A percentile compares a stretch with the other conserved stretches of the same genome.
Conservation (phyloP, 2,113 vertebrate genomes). For the Scytalopus superciliaris region DNA sequence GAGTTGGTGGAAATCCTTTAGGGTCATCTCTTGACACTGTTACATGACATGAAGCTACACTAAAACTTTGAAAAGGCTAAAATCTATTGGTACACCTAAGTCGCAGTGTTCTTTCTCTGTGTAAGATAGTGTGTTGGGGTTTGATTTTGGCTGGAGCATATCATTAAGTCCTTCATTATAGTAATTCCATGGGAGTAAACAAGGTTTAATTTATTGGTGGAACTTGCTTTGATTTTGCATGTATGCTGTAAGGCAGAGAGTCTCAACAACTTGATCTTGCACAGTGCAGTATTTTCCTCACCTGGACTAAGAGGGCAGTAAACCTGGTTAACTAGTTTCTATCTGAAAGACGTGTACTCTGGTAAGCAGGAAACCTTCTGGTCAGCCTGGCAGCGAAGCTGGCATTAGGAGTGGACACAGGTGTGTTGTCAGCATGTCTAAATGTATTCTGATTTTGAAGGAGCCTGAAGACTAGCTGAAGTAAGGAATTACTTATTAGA, state of each 20-base stretch:
- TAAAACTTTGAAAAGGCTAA: background rate
- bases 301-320: background rate
- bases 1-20: background rate
- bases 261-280: background rate
- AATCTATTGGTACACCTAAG: background rate
- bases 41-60: background rate
- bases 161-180: background rate
- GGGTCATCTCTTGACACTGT: background rate
- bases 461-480: background rate
- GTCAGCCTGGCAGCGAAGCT: background rate
- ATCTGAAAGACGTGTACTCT: too few relatives aligned
- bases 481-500: background rate
- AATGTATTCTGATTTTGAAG: background rate
- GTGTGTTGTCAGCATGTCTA: background rate
- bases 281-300: background rate
- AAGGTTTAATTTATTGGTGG: background rate
- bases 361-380: background rate
- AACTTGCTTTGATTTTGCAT: background rate
- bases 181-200: background rate
- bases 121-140: background rate
- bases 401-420: background rate
- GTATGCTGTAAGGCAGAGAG: background rate
- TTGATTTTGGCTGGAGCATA: background rate
- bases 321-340: background rate
- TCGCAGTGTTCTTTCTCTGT: background rate